These are phyloP conservation scores for Drosophila ficusphila DNA, from an alignment of 1,140 invertebrate genomes.

Conservation along the genomic window DNA sequence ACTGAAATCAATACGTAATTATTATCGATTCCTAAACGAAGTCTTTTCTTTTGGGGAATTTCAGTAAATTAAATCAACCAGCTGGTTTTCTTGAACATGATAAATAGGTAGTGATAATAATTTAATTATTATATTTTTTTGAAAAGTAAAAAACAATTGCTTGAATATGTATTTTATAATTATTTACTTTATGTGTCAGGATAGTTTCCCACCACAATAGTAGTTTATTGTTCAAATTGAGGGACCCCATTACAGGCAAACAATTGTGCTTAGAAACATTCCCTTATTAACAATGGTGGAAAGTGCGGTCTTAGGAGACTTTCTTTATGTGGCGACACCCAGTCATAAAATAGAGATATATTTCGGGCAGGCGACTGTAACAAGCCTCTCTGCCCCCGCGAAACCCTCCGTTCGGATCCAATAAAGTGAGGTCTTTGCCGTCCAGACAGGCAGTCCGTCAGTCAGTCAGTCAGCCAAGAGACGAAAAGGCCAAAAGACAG, in stretches of 20 bases:
- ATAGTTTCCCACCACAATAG: background rate
- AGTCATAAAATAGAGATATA: conserved; percentile 37
- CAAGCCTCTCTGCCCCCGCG: background rate
- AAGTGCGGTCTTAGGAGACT: conserved; percentile 14
- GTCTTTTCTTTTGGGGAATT: conserved; percentile 1
- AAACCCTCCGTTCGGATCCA: background rate
- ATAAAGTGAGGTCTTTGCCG: conserved; percentile 13
- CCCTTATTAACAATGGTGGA: conserved; percentile 16
- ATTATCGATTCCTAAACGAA: conserved; percentile 25
- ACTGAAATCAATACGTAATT: conserved; percentile 27
- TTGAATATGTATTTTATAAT: too few relatives aligned
- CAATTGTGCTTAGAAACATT: background rate
- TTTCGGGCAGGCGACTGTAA: conserved; percentile 19
- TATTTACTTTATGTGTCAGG: background rate
- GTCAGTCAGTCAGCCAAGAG: background rate
- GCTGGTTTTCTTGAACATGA: too few relatives aligned
- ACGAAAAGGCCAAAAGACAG: conserved; percentile 12
- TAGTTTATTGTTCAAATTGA: background rate
- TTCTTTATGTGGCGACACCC: conserved; percentile 38
- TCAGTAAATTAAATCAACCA: background rate
- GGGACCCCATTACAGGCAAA: background rate
- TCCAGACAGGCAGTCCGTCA: background rate
- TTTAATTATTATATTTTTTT: too few relatives aligned
- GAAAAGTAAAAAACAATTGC: too few relatives aligned
- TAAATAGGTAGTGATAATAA: too few relatives aligned